phyloP scores from a whole-genome alignment of 1,140 invertebrate genomes.

The Danaus plexippus region DNA sequence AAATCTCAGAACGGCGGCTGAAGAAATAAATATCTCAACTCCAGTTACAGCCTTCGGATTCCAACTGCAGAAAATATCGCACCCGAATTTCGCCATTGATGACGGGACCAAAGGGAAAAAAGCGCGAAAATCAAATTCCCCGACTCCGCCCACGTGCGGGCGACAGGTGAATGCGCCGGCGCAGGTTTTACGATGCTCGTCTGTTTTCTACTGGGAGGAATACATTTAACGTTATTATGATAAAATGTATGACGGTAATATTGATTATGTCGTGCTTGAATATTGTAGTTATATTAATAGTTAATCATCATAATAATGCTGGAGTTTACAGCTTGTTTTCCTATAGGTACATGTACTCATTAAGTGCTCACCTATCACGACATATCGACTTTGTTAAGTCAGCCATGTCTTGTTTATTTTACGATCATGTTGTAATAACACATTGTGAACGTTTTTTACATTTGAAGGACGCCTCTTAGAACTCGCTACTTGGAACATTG shows the following conservation, averaged over 20 bases:
- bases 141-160: conserved; percentile 45
- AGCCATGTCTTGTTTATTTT: no score
- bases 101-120: conserved; percentile 53
- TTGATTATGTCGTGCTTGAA: neutral
- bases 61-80: conserved; percentile 61
- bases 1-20: conserved; percentile 38
- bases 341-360: no score
- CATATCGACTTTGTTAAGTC: no score
- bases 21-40: conserved; percentile 53
- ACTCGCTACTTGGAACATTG: conserved; percentile 4
- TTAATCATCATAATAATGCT: no score
- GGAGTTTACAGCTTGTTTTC: no score
- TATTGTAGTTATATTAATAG: no score
- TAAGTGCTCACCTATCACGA: no score
- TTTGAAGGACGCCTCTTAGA: no score
- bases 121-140: conserved; percentile 47
- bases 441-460: no score
- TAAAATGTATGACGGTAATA: conserved; percentile 32
- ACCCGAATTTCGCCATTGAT: conserved; percentile 59
- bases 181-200: conserved; percentile 45
- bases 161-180: conserved; percentile 62
- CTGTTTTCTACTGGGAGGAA: conserved; percentile 51
- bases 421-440: no score
- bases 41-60: conserved; percentile 54
- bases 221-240: conserved; percentile 53